Evolutionary conservation across 2,797 vertebrate genomes (phyloP), one percentile per base, ranked within the genome.

Genomic region (Syngnathus rostellatus): DNA sequence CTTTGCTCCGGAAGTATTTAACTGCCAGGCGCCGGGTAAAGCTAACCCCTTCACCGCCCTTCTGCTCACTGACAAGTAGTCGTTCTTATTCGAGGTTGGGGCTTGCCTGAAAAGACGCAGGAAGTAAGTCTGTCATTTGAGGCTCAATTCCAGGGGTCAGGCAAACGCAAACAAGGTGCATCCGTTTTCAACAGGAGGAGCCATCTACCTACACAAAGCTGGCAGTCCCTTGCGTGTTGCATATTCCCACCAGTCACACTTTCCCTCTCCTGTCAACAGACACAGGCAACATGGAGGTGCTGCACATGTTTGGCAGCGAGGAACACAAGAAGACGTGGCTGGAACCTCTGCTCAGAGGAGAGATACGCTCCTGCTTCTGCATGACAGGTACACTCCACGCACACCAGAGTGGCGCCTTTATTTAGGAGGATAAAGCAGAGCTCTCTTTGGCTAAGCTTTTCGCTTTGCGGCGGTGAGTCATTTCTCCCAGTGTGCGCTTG

Each of bases 261-360:
- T 51, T 21, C 10, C 50, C 21, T 53, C 8, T 40, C 3, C 38
- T 74, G 54, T 43, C 57, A 25, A 31, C 76, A 98, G 96, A 99
- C 77, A 94, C 95, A 0, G 95, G 96, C 57, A 99, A 98, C 78
- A 98, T 98, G 93, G 96, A 98, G 75, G 91, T 97, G 4, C 90
- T 98, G 59, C 92, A 98, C 76, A 87, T 97, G 74, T 97, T 94
- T 72, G 97, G 95, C 69, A 94, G 87, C 10, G 89, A 94, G 71
- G 90, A 94, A 37, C 96, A 99, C 82, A 96, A 97, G 87, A 90
- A 80, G 61, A 77, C 87, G 51, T 98, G 96, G 94, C 86, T 99
- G 71, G 91, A 97, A 71, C 95, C 95, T 68, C 92, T 98, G 21
- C 91, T 99, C 7, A 81, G 82, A 68, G 97, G 94, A 70, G 90